Evolutionary conservation across 2,113 vertebrate genomes (phyloP).

Genomic region (Pteropus alecto): DNA sequence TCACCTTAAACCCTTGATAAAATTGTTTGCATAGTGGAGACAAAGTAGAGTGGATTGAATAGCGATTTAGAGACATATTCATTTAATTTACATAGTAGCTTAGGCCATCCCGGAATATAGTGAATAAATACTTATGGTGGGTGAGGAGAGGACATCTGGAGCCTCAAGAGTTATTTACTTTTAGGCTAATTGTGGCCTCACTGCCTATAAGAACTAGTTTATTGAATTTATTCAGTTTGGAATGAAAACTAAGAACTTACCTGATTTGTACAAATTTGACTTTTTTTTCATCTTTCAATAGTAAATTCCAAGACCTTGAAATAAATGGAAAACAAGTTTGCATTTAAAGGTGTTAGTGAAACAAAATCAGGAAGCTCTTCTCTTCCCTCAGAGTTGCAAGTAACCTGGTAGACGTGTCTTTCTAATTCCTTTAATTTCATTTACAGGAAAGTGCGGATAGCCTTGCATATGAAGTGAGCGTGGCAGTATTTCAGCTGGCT

Average conservation of each 20-base stretch:
- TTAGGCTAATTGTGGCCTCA: background rate
- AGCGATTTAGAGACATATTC: background rate
- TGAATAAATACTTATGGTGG: background rate
- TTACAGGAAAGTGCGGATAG: conserved; percentile 91
- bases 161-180: background rate
- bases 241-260: conserved; percentile 41
- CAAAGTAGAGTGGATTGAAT: background rate
- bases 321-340: background rate
- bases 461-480: conserved; percentile 92
- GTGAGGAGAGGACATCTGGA: background rate
- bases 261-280: conserved; percentile 17
- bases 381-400: background rate
- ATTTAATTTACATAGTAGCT: background rate
- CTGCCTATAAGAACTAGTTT: background rate
- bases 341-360: background rate
- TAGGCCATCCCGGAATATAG: background rate
- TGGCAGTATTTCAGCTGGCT: conserved; percentile 90
- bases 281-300: background rate
- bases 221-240: background rate
- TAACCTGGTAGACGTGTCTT: background rate
- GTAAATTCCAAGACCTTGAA: no score
- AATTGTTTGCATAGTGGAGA: background rate
- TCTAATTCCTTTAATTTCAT: background rate
- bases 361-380: background rate
- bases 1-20: background rate